Evolutionary conservation across 2,888 invertebrate species (phyloP).

Genomic region (Micoletzkya japonica): DNA sequence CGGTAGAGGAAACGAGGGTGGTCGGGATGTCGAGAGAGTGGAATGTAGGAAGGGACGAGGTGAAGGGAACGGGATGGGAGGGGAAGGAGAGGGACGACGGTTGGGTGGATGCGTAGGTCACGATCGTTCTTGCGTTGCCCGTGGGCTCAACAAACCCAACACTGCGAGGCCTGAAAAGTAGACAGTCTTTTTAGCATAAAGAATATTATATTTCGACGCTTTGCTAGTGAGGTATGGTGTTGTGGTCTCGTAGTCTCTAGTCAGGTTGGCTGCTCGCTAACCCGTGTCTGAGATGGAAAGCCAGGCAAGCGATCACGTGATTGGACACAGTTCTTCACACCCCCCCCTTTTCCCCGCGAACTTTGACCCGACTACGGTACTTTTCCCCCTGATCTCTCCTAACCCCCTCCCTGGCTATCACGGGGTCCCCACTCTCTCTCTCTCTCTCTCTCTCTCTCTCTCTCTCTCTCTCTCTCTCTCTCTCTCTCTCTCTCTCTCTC

Average conservation of each 20-base stretch:
- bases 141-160: constrained; percentile 62
- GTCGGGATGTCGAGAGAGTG: neutral
- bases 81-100: neutral
- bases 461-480: too few species aligned
- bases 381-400: neutral
- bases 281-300: neutral
- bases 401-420: too few species aligned
- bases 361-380: neutral
- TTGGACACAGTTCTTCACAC: neutral
- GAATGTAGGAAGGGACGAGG: neutral
- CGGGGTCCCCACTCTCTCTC: too few species aligned
- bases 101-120: neutral
- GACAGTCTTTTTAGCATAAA: neutral
- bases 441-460: too few species aligned
- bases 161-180: constrained; percentile 50
- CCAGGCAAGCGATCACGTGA: neutral
- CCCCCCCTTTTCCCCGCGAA: neutral
- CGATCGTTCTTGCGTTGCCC: constrained; percentile 30
- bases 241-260: too few species aligned
- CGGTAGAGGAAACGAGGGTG: neutral
- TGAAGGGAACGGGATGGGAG: constrained; percentile 9
- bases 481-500: too few species aligned
- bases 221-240: too few species aligned
- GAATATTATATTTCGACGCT: too few species aligned
- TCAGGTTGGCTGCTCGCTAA: too few species aligned